phyloP scores from a whole-genome alignment of 2,888 invertebrate species.

The Cristatella mucedo region DNA sequence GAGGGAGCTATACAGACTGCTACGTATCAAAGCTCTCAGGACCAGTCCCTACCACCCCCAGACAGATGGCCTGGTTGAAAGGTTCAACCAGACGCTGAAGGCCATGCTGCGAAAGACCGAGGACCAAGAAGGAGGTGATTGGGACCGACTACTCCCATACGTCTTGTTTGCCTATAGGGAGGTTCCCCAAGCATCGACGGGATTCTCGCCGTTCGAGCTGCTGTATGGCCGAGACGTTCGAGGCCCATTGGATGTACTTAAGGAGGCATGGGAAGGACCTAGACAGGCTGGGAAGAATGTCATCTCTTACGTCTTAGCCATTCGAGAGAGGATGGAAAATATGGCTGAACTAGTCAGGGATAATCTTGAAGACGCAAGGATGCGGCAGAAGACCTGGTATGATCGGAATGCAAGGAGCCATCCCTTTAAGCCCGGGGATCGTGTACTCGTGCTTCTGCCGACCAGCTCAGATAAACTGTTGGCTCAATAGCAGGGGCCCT shows the following conservation, averaged over 20 bases:
- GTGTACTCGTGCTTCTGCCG: constrained; percentile 15
- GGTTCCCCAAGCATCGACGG: constrained; percentile 6
- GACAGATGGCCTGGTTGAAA: constrained; percentile 14
- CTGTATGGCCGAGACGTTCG: constrained; percentile 14
- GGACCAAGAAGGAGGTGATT: constrained; percentile 9
- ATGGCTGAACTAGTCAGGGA: constrained; percentile 13
- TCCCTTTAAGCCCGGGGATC: constrained; percentile 13
- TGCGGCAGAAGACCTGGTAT: constrained; percentile 12
- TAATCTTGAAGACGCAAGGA: constrained; percentile 8
- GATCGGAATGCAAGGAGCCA: constrained; percentile 13
- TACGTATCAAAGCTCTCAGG: constrained; percentile 11
- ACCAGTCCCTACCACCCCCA: constrained; percentile 14
- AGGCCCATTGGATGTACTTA: constrained; percentile 12
- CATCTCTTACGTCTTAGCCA: constrained; percentile 13
- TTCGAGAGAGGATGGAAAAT: constrained; percentile 13
- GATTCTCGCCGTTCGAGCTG: constrained; percentile 15
- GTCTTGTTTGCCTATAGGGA: constrained; percentile 4
- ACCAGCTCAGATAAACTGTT: constrained; percentile 15
- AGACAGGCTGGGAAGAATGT: constrained; percentile 5
- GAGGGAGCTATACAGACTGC: constrained; percentile 12
- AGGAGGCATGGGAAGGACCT: constrained; percentile 13
- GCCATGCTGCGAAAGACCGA: constrained; percentile 12
- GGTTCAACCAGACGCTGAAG: constrained; percentile 15
- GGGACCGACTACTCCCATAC: constrained; percentile 1
- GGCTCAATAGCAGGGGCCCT: constrained; percentile 11